Percentiles rank a stretch among this genome's conserved stretches.
These are phyloP conservation scores for Scalopus aquaticus DNA, from an alignment of 2,113 vertebrate species.

Conservation along the genomic window DNA sequence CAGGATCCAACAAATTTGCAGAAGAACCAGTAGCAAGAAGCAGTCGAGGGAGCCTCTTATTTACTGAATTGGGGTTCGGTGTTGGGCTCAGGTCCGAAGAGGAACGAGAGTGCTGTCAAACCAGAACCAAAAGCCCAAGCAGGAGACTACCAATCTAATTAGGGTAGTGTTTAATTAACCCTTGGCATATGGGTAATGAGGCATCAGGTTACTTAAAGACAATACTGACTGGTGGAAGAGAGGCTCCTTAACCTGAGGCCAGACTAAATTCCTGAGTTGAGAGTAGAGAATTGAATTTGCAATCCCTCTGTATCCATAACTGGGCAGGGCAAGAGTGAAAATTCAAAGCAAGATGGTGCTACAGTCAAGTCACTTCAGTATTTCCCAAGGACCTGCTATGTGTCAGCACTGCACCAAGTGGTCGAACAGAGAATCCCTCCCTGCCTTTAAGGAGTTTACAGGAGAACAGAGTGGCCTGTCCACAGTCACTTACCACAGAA, in stretches of 20 bases:
- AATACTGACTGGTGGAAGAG: background rate
- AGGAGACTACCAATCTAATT: background rate
- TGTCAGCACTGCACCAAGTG: background rate
- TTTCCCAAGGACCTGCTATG: background rate
- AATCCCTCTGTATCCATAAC: background rate
- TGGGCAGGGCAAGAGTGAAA: background rate
- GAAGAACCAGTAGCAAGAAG: background rate
- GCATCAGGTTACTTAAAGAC: conserved; percentile 2
- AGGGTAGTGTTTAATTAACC: background rate
- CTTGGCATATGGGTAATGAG: background rate
- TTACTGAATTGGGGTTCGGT: background rate
- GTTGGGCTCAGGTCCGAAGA: background rate
- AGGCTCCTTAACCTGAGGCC: background rate
- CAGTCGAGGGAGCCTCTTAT: background rate
- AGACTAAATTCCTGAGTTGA: conserved; percentile 23
- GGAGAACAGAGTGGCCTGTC: background rate
- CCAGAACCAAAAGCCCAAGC: background rate
- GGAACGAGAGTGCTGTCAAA: background rate
- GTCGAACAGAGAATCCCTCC: background rate
- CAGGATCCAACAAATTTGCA: background rate
- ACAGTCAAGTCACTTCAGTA: background rate
- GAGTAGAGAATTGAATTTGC: background rate
- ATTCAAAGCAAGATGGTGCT: background rate
- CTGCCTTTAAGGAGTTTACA: background rate
- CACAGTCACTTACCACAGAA: background rate